Percentiles rank a stretch among this genome's conserved stretches.
Conservation (phyloP, 1,140 invertebrate species). For the Brachionus plicatilis region DNA sequence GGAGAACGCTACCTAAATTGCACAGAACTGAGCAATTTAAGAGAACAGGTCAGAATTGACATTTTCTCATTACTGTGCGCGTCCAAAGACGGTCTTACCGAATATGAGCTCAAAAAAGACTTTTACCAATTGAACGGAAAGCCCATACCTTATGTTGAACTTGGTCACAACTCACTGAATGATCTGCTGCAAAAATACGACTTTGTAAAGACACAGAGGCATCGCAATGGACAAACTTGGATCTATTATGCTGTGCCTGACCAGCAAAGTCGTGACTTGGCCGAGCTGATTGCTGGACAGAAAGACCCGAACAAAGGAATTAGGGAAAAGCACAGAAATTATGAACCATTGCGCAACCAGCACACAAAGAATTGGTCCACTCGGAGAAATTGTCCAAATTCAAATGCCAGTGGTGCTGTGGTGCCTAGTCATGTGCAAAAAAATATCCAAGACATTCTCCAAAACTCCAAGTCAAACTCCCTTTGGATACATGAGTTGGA, state of each 20-base stretch:
- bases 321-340: background rate
- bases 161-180: background rate
- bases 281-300: background rate
- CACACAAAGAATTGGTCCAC: background rate
- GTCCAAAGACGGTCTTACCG: conserved; percentile 31
- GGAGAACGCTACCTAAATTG: background rate
- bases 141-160: background rate
- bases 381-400: background rate
- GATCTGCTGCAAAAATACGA: background rate
- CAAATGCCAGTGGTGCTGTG: no score
- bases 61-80: background rate
- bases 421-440: background rate
- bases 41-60: conserved; percentile 25
- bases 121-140: background rate
- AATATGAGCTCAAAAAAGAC: conserved; percentile 2
- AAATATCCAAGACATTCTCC: background rate
- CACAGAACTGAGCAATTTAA: conserved; percentile 1
- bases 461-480: background rate
- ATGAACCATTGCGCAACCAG: background rate
- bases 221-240: background rate
- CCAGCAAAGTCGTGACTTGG: background rate
- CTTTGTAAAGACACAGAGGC: background rate
- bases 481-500: background rate
- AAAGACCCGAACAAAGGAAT: background rate
- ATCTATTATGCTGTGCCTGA: background rate